Percentiles rank a stretch among this genome's conserved stretches.
Evolutionary conservation across 2,888 invertebrate genomes (phyloP).

Genomic region (Lasioglossum villosulum): DNA sequence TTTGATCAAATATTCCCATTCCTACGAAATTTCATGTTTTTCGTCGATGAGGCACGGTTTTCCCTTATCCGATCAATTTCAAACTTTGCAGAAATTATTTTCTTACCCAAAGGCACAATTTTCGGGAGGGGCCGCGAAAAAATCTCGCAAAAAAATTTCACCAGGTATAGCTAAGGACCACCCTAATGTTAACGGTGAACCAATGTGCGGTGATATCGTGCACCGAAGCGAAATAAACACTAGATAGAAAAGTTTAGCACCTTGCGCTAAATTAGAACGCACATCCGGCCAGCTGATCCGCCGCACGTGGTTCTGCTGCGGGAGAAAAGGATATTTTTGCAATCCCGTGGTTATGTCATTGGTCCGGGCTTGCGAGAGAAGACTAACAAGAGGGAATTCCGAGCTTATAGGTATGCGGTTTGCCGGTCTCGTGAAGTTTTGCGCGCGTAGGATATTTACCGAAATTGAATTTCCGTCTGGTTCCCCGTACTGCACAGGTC

Average conservation of each 20-base stretch:
- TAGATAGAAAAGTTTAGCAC: neutral
- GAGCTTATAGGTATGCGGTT: conserved; percentile 37
- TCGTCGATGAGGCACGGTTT: too few relatives aligned
- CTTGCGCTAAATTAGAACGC: neutral
- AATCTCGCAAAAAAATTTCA: too few relatives aligned
- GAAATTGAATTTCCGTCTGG: conserved; percentile 76
- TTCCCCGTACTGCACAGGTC: conserved; percentile 52
- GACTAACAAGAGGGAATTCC: conserved; percentile 39
- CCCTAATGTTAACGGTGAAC: too few relatives aligned
- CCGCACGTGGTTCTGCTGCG: neutral
- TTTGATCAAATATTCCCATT: too few relatives aligned
- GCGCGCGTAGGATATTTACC: conserved; percentile 71
- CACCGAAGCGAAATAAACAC: neutral
- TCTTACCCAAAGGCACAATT: too few relatives aligned
- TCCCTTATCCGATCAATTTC: too few relatives aligned
- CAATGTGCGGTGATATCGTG: neutral
- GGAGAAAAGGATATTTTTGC: conserved; percentile 13
- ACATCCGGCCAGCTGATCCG: neutral
- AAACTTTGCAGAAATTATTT: too few relatives aligned
- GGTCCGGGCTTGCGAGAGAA: neutral
- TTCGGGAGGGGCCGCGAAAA: too few relatives aligned
- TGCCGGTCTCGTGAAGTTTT: conserved; percentile 60
- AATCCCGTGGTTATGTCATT: neutral
- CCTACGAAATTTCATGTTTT: too few relatives aligned
- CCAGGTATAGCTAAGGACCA: too few relatives aligned